phyloP scores from a whole-genome alignment of 2,113 vertebrate genomes.

The Meles meles region DNA sequence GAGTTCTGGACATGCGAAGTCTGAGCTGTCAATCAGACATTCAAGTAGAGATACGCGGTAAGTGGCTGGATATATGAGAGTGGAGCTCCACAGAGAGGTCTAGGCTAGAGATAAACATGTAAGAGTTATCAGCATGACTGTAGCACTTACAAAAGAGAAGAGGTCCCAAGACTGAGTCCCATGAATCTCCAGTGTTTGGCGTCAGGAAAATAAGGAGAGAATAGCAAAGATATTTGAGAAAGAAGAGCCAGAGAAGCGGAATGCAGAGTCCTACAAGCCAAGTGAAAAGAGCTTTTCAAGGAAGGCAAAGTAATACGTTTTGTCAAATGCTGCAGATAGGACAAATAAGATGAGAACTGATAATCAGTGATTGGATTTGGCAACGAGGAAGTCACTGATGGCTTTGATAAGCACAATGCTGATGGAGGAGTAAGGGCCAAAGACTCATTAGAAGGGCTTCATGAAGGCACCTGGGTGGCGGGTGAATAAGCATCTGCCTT shows the following conservation, averaged over 20 bases:
- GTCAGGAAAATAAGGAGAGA: background rate
- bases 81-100: background rate
- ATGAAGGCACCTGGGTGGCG: background rate
- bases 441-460: background rate
- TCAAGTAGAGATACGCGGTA: background rate
- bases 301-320: background rate
- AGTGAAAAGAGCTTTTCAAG: background rate
- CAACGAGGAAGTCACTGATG: background rate
- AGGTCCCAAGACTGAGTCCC: background rate
- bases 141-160: background rate
- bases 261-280: background rate
- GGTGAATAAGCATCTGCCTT: background rate
- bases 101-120: background rate
- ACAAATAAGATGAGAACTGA: slow-evolving; percentile 3
- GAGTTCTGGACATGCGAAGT: background rate
- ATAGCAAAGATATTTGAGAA: background rate
- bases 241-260: background rate
- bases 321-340: background rate
- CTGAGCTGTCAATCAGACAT: background rate
- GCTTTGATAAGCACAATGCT: background rate
- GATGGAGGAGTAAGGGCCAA: background rate
- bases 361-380: background rate
- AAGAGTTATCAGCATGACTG: background rate
- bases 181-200: background rate
- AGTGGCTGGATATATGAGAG: background rate